phyloP scores from a whole-genome alignment of 2,113 vertebrate species.

The Sciurus niger region DNA sequence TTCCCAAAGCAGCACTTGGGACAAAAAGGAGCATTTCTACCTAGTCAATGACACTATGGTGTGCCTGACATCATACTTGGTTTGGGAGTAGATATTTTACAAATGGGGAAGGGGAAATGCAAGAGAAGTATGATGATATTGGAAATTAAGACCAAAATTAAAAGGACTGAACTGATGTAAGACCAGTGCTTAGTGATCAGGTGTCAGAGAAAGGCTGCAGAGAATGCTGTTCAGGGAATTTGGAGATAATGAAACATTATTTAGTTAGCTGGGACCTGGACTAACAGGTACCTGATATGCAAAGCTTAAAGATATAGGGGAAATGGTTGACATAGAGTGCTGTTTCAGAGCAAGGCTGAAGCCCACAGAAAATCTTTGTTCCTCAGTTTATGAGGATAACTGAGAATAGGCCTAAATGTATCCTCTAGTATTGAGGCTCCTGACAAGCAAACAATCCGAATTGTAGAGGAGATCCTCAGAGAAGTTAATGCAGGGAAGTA shows the following conservation, averaged over 20 bases:
- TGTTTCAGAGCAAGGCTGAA: neutral
- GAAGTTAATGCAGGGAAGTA: neutral
- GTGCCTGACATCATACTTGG: neutral
- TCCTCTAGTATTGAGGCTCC: neutral
- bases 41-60: neutral
- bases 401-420: neutral
- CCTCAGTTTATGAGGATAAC: neutral
- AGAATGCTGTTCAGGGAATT: neutral
- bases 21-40: neutral
- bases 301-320: neutral
- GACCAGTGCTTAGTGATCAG: neutral
- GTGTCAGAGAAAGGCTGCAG: neutral
- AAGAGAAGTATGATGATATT: neutral
- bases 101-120: rapidly evolving
- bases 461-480: neutral
- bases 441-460: neutral
- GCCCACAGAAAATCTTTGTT: neutral
- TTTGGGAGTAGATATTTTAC: neutral
- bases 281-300: neutral
- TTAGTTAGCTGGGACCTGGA: neutral
- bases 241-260: neutral
- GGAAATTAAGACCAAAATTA: neutral
- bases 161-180: neutral
- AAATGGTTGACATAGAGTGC: neutral
- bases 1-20: neutral